Evolutionary conservation across 1,140 invertebrate genomes (phyloP), one percentile per base, ranked within the genome.

Genomic region (Teleopsis dalmanni): DNA sequence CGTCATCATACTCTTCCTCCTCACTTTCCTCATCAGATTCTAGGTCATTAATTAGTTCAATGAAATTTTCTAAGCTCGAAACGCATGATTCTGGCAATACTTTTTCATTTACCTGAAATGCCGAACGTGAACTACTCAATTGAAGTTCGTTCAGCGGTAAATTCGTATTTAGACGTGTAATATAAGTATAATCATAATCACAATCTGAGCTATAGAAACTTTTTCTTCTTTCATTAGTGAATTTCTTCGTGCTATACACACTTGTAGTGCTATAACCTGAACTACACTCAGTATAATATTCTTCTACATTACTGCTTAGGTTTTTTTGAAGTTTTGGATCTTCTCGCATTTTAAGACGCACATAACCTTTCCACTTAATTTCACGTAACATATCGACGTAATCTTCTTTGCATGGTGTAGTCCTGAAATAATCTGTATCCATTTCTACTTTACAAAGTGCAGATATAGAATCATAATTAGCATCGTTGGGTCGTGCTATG

Each of bases 401-500:
- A n/a, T 67, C 49, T 0, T 42, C 41, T 3, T 54, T 50, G 21
- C 51, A 57, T 3, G 64, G 61, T 13, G 60, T 68, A 5, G 58
- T 57, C 1, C 42, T 40, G 18, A 59, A 56, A 29, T 61, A 65
- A 21, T 68, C 60, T 23, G 65, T 75, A 66, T 85, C 83, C 38
- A 87, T 75, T 18, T 77, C 66, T 47, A 85, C 76, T 54, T 80
- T 81, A 58, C 63, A 68, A 10, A 65, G 48, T 0, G 65, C 50
- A 0, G 62, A 51, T 35, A 69, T 65, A 0, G 62, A 65, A 33
- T 68, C 65, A 11, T 69, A 69, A 51, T 62, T 64, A 41, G 62
- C 71, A 53, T 83, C 76, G 38, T 80, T 75, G 0, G 78, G 72
- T 36, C 84, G 76, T 13, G 75, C 76, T 3, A 87, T 77, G 53